These are phyloP conservation scores for Labia minor DNA, from an alignment of 2,888 invertebrate species.

Conservation along the genomic window DNA sequence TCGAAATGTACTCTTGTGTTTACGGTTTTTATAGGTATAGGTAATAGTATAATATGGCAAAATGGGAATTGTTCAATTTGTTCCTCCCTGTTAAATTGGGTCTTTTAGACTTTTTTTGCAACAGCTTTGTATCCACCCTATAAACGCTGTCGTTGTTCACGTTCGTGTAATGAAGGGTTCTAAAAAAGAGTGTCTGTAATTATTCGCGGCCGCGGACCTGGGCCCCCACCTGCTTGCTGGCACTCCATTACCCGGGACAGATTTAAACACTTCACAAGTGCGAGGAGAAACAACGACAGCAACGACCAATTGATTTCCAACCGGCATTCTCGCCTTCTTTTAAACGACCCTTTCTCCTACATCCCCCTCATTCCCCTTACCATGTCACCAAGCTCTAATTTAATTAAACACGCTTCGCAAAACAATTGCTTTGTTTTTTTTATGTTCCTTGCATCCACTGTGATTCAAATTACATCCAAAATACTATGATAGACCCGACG, in stretches of 20 bases:
- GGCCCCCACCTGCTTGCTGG: slow-evolving; percentile 1
- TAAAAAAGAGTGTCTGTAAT: neutral
- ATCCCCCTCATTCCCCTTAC: neutral
- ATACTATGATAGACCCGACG: too few relatives aligned
- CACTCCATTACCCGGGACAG: neutral
- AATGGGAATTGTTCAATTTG: too few relatives aligned
- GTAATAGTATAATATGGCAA: too few relatives aligned
- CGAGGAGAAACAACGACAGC: neutral
- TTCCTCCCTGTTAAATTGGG: too few relatives aligned
- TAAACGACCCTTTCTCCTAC: neutral
- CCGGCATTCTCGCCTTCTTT: neutral
- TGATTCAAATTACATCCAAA: too few relatives aligned
- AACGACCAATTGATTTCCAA: neutral
- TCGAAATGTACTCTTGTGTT: too few relatives aligned
- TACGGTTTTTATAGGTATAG: too few relatives aligned
- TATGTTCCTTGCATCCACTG: too few relatives aligned
- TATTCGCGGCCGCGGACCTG: neutral
- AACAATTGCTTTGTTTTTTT: too few relatives aligned
- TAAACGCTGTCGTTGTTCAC: neutral
- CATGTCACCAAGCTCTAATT: neutral
- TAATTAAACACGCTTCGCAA: neutral
- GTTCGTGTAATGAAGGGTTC: slow-evolving; percentile 6
- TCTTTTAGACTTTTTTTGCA: too few relatives aligned
- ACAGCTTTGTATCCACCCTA: neutral
- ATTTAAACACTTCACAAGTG: slow-evolving; percentile 5